These are phyloP conservation scores for Chionis minor DNA, from an alignment of 2,113 vertebrate genomes.

Conservation along the genomic window DNA sequence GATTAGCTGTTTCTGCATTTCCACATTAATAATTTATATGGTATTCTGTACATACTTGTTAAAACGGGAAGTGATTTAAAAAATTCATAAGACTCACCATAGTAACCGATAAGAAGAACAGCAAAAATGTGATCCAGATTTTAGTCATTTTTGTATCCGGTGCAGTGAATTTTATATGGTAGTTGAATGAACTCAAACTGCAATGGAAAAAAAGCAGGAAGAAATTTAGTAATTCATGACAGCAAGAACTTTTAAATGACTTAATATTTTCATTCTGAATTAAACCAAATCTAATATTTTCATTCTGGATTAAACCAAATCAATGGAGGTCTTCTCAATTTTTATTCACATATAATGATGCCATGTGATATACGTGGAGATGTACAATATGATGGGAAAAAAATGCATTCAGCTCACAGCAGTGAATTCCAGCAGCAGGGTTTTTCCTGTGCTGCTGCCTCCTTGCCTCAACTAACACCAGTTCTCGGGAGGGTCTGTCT, in stretches of 20 bases:
- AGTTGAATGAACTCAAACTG: constrained; percentile 36
- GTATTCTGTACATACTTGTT: background rate
- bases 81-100: constrained; percentile 72
- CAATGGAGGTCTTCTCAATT: accelerated
- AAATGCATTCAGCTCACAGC: background rate
- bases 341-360: accelerated
- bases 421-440: background rate
- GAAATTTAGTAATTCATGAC: background rate
- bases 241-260: background rate
- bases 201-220: background rate
- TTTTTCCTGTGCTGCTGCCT: background rate
- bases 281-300: background rate
- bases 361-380: background rate
- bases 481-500: background rate
- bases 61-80: background rate
- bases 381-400: background rate
- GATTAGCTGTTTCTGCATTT: background rate
- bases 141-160: constrained; percentile 69
- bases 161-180: background rate
- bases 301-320: background rate
- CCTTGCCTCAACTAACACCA: background rate
- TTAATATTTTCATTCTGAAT: background rate
- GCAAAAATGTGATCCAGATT: constrained; percentile 58
- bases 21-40: background rate
- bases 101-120: constrained; percentile 70